Evolutionary conservation across 2,888 invertebrate genomes (phyloP).

Genomic region (Apocheima hispidaria): DNA sequence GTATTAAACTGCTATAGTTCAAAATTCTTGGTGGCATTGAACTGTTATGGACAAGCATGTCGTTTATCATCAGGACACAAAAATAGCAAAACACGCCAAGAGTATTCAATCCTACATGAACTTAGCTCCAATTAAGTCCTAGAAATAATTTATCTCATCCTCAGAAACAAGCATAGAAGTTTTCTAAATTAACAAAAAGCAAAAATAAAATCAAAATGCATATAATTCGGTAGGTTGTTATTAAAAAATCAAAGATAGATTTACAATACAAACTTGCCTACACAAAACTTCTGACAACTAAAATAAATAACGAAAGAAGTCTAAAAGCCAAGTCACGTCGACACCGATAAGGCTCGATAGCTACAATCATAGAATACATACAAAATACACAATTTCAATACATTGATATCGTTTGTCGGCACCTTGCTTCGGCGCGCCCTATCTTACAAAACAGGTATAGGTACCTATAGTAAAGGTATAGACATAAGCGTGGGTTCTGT

Average conservation of each 20-base stretch:
- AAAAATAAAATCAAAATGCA: too few relatives aligned
- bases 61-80: too few relatives aligned
- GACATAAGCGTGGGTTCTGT: constrained; percentile 7
- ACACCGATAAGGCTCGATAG: constrained; percentile 28
- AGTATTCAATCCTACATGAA: too few relatives aligned
- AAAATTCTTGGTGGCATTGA: too few relatives aligned
- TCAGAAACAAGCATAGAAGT: too few relatives aligned
- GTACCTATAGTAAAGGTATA: constrained; percentile 1
- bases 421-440: constrained; percentile 27
- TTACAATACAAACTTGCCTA: background rate
- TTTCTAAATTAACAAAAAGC: too few relatives aligned
- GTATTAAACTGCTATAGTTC: too few relatives aligned
- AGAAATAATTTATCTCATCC: too few relatives aligned
- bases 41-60: too few relatives aligned
- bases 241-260: background rate
- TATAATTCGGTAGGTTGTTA: background rate
- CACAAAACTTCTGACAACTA: constrained; percentile 14
- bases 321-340: constrained; percentile 38
- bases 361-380: constrained; percentile 37
- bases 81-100: too few relatives aligned
- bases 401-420: constrained; percentile 35
- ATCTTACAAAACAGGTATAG: constrained; percentile 21
- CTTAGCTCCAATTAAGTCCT: too few relatives aligned
- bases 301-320: constrained; percentile 24
- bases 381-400: constrained; percentile 37